Conservation (phyloP, 2,888 invertebrate species). For the Tenodera sinensis region DNA sequence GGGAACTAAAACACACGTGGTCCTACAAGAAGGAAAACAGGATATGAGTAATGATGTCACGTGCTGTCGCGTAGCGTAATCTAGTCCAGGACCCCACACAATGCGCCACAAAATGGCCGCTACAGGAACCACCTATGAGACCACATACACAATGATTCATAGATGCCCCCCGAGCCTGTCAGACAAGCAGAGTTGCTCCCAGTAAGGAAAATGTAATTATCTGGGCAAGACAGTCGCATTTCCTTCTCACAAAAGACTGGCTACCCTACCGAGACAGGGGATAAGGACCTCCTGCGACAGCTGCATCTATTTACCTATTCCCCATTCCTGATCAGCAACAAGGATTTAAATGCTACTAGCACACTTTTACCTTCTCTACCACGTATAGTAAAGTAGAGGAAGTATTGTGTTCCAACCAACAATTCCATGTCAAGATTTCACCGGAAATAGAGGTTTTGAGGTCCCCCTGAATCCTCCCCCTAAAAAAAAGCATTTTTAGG, state of each 20-base stretch:
- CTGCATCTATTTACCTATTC: no score
- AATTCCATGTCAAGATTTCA: no score
- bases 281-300: neutral
- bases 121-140: neutral
- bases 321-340: no score
- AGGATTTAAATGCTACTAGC: no score
- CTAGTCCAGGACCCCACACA: neutral
- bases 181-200: neutral
- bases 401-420: no score
- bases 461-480: no score
- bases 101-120: neutral
- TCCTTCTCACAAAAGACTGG: neutral
- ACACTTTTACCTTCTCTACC: no score
- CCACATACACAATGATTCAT: neutral
- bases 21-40: neutral
- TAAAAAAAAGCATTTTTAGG: no score
- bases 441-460: no score
- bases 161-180: neutral
- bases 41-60: neutral
- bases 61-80: neutral
- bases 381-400: no score
- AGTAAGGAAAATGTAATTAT: neutral
- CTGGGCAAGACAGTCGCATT: neutral
- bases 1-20: neutral
- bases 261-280: neutral